Conservation (phyloP, 2,888 invertebrate genomes). For the Platycnemis pennipes region DNA sequence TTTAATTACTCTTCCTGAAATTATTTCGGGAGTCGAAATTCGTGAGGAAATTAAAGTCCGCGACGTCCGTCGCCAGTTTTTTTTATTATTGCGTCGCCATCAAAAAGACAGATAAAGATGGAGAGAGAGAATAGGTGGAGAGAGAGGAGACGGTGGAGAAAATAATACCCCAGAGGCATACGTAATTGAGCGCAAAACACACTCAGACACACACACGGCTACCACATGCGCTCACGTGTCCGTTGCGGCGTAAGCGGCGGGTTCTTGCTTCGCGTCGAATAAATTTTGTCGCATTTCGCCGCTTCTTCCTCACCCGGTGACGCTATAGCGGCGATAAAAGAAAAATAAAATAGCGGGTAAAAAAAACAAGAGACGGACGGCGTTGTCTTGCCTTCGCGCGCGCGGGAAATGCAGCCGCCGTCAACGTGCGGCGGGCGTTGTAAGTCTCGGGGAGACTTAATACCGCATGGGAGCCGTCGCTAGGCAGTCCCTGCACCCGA, state of each 20-base stretch:
- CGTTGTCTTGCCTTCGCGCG: background rate
- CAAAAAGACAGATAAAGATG: background rate
- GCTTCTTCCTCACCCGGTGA: background rate
- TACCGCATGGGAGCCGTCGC: constrained; percentile 21
- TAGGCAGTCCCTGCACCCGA: background rate
- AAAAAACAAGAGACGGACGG: background rate
- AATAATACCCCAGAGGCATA: background rate
- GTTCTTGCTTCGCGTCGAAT: constrained; percentile 11
- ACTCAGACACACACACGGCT: background rate
- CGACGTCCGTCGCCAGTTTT: background rate
- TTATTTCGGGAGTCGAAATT: background rate
- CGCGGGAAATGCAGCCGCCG: background rate
- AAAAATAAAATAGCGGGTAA: background rate
- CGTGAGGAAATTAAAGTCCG: background rate
- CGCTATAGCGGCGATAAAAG: background rate
- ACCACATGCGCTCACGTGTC: background rate
- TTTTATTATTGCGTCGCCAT: background rate
- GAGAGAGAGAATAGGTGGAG: background rate
- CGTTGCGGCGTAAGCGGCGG: background rate
- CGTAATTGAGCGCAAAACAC: constrained; percentile 2
- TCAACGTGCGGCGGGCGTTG: background rate
- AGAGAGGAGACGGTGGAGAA: no score
- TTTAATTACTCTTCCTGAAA: background rate
- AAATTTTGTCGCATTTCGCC: background rate
- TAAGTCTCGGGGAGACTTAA: constrained; percentile 31